Base-by-base conservation (phyloP, 2,888 invertebrate genomes). In the Celastrina argiolus region DNA sequence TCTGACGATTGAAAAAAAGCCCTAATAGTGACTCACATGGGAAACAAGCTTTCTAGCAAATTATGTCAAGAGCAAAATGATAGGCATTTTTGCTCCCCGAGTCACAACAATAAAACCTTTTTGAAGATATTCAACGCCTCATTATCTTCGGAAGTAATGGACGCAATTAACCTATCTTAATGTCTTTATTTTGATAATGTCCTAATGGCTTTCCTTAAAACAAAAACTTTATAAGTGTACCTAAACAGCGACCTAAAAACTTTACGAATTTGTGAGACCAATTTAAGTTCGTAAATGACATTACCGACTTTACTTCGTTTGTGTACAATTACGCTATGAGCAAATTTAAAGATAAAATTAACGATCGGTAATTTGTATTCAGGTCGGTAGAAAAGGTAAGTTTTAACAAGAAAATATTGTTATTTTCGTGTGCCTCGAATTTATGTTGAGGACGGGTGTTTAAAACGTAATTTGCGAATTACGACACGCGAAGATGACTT, bases 111-210 rank as follows among this genome's bases (percentile, higher is more conserved):
- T 34, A 36, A 61, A 61, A 61, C 39, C 39, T 61, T 61, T 22
- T n/a, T 39, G n/a, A 36, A 61, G 36, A 59, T 34, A 59, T 59
- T 31, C 31, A 39, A 36, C 36, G 36, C 6, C 22, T 16, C 39
- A 16, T 36, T 61, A 61, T 61, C 61, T 36, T 22, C 14, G 18
- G 36, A 36, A 36, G 34, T 59, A 61, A 61, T 61, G 61, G 22
- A 36, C 61, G 39, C 61, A 61, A 39, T 61, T 61, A 61, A 34
- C 39, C 18, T 61, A 61, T 61, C 61, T 61, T 61, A 61, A 61
- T 61, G 61, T 39, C 39, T 61, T 36, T 36, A 61, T 39, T 58
- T 61, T 39, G 61, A 61, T 61, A 61, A 61, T 61, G 34, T 36
- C 7, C 31, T 59, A 59, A 59, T 59, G 59, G 59, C 16, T 51